Conservation (phyloP, 2,888 invertebrate species). For the Andrena fulva region DNA sequence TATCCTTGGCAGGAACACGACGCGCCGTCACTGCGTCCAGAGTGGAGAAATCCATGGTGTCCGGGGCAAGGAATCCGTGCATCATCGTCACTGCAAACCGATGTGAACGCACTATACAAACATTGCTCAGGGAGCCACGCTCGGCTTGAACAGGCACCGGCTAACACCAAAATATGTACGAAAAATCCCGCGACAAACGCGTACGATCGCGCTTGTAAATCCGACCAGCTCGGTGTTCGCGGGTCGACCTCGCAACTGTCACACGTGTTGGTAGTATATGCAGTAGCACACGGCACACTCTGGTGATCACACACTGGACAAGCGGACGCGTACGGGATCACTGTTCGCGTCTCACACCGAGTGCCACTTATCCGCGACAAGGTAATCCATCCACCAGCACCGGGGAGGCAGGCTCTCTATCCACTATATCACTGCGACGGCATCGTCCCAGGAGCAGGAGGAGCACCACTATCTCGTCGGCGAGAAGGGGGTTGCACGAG, state of each 20-base stretch:
- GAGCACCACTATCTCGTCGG: slow-evolving; percentile 46
- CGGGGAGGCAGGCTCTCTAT: neutral
- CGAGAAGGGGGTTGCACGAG: slow-evolving; percentile 57
- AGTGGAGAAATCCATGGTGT: slow-evolving; percentile 63
- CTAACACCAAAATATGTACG: slow-evolving; percentile 7
- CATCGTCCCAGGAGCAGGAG: slow-evolving; percentile 49
- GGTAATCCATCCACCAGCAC: slow-evolving; percentile 49
- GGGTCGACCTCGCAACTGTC: slow-evolving; percentile 56
- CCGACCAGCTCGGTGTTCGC: slow-evolving; percentile 15
- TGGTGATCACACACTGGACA: slow-evolving; percentile 32
- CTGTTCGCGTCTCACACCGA: slow-evolving; percentile 38
- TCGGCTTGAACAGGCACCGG: slow-evolving; percentile 15
- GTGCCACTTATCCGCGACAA: slow-evolving; percentile 29
- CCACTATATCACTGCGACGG: slow-evolving; percentile 46
- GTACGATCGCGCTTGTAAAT: slow-evolving; percentile 10
- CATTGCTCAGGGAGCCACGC: slow-evolving; percentile 49
- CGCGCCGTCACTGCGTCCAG: slow-evolving; percentile 31
- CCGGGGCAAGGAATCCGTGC: slow-evolving; percentile 50
- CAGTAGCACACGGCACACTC: slow-evolving; percentile 48
- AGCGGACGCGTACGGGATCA: slow-evolving; percentile 15
- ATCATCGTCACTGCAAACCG: slow-evolving; percentile 60
- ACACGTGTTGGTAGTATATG: slow-evolving; percentile 59
- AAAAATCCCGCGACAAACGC: slow-evolving; percentile 20
- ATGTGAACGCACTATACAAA: slow-evolving; percentile 49
- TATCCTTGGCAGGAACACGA: slow-evolving; percentile 26